A percentile compares a stretch with the other conserved stretches of the same genome.
Evolutionary conservation across 2,113 vertebrate species (phyloP).

Genomic region (Oplegnathus fasciatus): DNA sequence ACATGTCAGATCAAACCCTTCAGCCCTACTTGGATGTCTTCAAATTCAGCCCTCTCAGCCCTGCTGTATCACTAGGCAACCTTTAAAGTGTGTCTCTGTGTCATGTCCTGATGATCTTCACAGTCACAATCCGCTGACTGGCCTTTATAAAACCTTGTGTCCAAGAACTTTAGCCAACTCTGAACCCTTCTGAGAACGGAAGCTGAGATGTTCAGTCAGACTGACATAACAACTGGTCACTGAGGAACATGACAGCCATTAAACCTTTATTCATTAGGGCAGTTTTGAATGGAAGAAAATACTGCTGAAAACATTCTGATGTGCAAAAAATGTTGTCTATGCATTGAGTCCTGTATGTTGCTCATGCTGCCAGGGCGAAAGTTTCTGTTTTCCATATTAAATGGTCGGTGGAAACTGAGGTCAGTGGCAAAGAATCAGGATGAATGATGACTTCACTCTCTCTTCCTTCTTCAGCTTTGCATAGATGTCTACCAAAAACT

Average conservation of each 20-base stretch:
- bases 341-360: background rate
- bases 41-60: background rate
- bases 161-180: background rate
- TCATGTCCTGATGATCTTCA: background rate
- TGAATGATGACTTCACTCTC: background rate
- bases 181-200: background rate
- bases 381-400: constrained; percentile 7
- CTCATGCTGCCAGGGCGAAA: background rate
- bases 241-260: background rate
- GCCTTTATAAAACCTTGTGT: background rate
- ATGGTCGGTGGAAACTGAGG: constrained; percentile 37
- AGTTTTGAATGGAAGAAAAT: background rate
- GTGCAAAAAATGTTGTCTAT: background rate
- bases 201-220: too few species aligned
- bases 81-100: background rate
- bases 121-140: background rate
- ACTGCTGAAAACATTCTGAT: background rate
- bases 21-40: background rate
- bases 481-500: constrained; percentile 17
- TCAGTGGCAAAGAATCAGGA: constrained; percentile 33
- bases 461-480: background rate
- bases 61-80: background rate
- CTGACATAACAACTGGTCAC: background rate
- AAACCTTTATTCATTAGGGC: background rate
- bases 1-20: background rate